These are phyloP conservation scores for Characodon lateralis DNA, from an alignment of 2,797 vertebrate species.

Conservation along the genomic window DNA sequence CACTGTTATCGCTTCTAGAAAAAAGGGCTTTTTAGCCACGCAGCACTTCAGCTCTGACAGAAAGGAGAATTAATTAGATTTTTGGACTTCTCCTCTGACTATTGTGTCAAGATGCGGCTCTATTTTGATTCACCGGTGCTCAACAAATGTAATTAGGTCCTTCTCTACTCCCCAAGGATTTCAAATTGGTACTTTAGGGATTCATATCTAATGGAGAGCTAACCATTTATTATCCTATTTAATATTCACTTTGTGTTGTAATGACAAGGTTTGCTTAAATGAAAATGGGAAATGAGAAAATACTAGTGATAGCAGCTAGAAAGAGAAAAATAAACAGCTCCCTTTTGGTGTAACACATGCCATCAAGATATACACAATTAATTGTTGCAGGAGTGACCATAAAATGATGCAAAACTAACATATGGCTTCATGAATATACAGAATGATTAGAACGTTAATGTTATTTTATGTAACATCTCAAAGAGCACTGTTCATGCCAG, in stretches of 20 bases:
- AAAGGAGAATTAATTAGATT: conserved; percentile 81
- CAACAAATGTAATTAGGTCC: conserved; percentile 78
- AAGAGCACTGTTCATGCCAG: background rate
- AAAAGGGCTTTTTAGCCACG: conserved; percentile 67
- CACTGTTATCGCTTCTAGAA: conserved; percentile 74
- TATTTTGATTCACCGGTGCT: conserved; percentile 76
- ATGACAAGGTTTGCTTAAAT: conserved; percentile 42
- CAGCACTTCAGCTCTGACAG: conserved; percentile 69
- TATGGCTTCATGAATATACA: conserved; percentile 15
- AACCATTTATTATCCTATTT: conserved; percentile 57
- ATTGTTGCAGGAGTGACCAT: conserved; percentile 11
- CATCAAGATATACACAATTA: conserved; percentile 11
- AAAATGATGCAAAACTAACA: conserved; percentile 18
- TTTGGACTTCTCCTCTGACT: conserved; percentile 75
- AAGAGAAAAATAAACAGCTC: conserved; percentile 24
- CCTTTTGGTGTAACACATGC: conserved; percentile 19
- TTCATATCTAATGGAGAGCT: conserved; percentile 67
- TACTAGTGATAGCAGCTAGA: conserved; percentile 27
- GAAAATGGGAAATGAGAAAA: conserved; percentile 42
- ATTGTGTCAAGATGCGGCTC: conserved; percentile 72
- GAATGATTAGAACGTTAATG: conserved; percentile 9
- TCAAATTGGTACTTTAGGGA: conserved; percentile 71
- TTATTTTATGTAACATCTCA: conserved; percentile 11
- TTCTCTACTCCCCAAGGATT: conserved; percentile 62
- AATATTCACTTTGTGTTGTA: conserved; percentile 60